A percentile compares a stretch with the other conserved stretches of the same genome.
These are phyloP conservation scores for Cisticola juncidis DNA, from an alignment of 2,113 vertebrate genomes.

Conservation along the genomic window DNA sequence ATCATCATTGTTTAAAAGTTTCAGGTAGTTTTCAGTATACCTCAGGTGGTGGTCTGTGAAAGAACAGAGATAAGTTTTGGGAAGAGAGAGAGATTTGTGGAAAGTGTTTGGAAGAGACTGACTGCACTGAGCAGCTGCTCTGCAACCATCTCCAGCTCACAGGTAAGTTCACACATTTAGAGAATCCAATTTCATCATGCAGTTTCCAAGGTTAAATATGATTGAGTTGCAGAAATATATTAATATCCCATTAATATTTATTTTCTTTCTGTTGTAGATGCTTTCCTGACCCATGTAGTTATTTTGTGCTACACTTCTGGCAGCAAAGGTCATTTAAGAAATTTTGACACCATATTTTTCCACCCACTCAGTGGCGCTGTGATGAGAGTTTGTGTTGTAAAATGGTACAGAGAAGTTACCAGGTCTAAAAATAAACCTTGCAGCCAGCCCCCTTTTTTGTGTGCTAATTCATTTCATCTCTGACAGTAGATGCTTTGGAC, in stretches of 20 bases:
- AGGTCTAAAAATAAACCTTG: slow-evolving; percentile 2
- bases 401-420: neutral
- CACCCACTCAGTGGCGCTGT: neutral
- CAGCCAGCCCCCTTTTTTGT: neutral
- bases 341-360: neutral
- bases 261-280: neutral
- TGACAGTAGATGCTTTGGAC: neutral
- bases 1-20: neutral
- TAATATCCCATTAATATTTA: neutral
- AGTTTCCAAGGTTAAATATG: neutral
- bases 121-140: neutral
- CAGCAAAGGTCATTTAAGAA: neutral
- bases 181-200: neutral
- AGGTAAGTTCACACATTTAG: neutral
- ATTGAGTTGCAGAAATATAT: neutral
- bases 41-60: neutral
- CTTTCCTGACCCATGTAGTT: neutral
- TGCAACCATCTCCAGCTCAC: neutral
- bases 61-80: neutral
- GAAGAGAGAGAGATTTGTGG: neutral
- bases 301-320: neutral
- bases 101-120: neutral
- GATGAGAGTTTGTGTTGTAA: neutral
- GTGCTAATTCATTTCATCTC: neutral
- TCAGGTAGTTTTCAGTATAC: neutral